Evolutionary conservation across 1,140 invertebrate genomes (phyloP).

Genomic region (Drosophila kurseongensis): DNA sequence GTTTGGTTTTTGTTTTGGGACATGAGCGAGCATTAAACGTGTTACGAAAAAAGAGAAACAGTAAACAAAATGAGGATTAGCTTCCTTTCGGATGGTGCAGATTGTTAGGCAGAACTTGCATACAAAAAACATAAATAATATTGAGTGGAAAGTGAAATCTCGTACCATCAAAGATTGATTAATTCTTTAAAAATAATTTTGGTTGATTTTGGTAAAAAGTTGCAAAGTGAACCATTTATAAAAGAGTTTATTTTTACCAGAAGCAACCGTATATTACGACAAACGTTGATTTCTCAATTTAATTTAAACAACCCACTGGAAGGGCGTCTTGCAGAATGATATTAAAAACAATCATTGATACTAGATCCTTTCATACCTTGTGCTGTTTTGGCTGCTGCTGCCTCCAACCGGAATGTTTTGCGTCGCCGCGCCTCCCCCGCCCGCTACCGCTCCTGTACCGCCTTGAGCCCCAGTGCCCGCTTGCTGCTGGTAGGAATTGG

Average conservation of each 20-base stretch:
- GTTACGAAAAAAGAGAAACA: slow-evolving; percentile 36
- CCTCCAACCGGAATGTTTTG: slow-evolving; percentile 84
- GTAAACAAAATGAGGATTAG: slow-evolving; percentile 29
- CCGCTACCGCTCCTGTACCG: slow-evolving; percentile 52
- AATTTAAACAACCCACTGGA: not conserved
- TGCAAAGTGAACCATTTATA: too few relatives aligned
- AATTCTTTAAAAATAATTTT: not conserved
- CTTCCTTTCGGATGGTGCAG: slow-evolving; percentile 12
- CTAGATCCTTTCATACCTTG: slow-evolving; percentile 53
- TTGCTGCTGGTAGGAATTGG: slow-evolving; percentile 80
- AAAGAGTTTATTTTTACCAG: too few relatives aligned
- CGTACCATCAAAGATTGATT: not conserved
- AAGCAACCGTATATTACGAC: too few relatives aligned
- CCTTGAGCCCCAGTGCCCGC: slow-evolving; percentile 53
- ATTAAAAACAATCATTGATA: not conserved
- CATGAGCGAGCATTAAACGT: slow-evolving; percentile 32
- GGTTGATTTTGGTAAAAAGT: not conserved
- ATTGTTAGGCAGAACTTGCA: slow-evolving; percentile 26
- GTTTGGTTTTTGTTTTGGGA: slow-evolving; percentile 8
- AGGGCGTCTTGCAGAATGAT: not conserved
- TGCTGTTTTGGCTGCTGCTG: slow-evolving; percentile 74
- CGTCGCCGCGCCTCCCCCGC: slow-evolving; percentile 54
- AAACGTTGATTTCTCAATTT: too few relatives aligned
- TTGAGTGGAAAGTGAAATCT: not conserved
- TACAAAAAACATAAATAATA: slow-evolving; percentile 12